Evolutionary conservation across 1,140 invertebrate species (phyloP).

Genomic region (Heliconius congener): DNA sequence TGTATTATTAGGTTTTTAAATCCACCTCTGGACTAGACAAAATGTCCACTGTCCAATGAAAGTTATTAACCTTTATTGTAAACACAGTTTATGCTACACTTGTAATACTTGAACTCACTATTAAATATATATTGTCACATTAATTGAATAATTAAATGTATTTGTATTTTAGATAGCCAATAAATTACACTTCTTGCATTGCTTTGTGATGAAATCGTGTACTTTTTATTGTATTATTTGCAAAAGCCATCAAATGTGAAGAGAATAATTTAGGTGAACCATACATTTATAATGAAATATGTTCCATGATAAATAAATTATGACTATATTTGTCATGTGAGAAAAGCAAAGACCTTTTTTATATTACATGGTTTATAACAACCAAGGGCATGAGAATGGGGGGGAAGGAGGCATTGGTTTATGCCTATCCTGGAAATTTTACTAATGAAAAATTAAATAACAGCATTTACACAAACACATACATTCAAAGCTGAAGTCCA

Average conservation of each 20-base stretch:
- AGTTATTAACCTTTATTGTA: not conserved
- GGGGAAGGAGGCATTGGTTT: too few species aligned
- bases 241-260: not conserved
- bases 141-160: not conserved
- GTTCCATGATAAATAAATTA: not conserved
- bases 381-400: too few species aligned
- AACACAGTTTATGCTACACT: not conserved
- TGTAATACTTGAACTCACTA: constrained; percentile 3
- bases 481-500: too few species aligned
- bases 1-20: not conserved
- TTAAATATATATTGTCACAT: not conserved
- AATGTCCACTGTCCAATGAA: not conserved
- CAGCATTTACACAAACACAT: too few species aligned
- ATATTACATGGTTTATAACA: constrained; percentile 2
- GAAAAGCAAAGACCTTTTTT: not conserved
- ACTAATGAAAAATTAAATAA: too few species aligned
- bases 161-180: constrained; percentile 24
- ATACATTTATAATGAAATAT: not conserved
- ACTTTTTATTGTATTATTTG: not conserved
- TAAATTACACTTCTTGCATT: constrained; percentile 7
- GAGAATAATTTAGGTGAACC: not conserved
- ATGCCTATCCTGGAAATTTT: too few species aligned
- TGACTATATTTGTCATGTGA: not conserved
- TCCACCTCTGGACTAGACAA: not conserved
- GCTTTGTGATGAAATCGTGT: constrained; percentile 4